Evolutionary conservation across 2,888 invertebrate genomes (phyloP), one percentile per base, ranked within the genome.

Genomic region (Tricholauxania praeusta): DNA sequence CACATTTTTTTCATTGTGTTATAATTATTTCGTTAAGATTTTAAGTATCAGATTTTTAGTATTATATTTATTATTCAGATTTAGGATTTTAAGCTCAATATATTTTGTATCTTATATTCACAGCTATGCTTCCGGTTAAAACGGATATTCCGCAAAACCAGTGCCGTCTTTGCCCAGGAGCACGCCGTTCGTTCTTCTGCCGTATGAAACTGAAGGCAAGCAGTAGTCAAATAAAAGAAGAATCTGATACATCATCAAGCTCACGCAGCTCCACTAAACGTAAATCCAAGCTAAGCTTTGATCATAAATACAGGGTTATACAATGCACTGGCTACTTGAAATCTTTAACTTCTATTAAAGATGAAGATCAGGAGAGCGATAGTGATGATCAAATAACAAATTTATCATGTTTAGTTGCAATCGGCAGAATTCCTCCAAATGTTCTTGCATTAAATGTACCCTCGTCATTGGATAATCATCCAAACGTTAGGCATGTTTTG

Each of bases 311-410:
- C 87, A 93, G 92, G 80, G 94, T 96, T 8, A 94, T 97, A 68
- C 96, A 97, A 83, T 97, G 96, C 83, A 96, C 96, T 4, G 97
- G 97, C 0, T 97, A 97, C 84, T 88, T 98, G 53, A 97, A 97
- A 85, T 95, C 96, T 0, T 97, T 96, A 96, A 91, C 94, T 2
- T 93, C 95, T 1, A 91, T 93, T 1, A 96, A 95, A 87, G 88
- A 92, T 49, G 93, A 93, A 74, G 92, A 92, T 74, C 89, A 89
- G 72, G 92, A 93, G 80, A 87, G 87, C 62, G 93, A 92, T 62
- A 90, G 84, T 7, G 89, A 89, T 48, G 89, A 89, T n/a, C 79
- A 88, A 80, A 84, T 85, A 2, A 91, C 92, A 83, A 94, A 92
- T 86, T 85, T 95, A 75, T 94, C 95, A 47, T 97, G 97, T 87